Percentiles rank a stretch among this genome's conserved stretches.
These are phyloP conservation scores for Trididemnum miniatum DNA, from an alignment of 23 tunicate genomes.

Conservation along the genomic window DNA sequence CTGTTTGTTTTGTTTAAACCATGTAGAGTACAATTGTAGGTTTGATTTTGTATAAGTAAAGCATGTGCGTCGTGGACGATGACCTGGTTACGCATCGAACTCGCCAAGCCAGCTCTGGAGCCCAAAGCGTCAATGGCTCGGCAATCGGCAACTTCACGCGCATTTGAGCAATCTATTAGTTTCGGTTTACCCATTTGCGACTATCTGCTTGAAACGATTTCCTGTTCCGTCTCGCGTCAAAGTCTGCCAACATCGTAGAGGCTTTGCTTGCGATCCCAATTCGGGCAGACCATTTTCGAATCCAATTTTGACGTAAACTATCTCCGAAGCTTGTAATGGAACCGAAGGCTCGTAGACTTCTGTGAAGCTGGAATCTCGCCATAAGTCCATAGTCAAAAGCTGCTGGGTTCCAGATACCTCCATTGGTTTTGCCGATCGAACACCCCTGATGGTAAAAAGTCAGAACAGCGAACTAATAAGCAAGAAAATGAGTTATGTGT, in stretches of 20 bases:
- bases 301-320: background rate
- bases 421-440: background rate
- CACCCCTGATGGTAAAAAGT: background rate
- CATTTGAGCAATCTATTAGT: no score
- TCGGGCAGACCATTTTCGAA: background rate
- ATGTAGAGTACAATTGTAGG: no score
- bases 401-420: background rate
- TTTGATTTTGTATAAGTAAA: no score
- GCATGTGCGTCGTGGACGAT: no score
- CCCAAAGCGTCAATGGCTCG: no score
- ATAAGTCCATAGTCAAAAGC: background rate
- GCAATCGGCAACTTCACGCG: no score
- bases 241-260: slow-evolving; percentile 19
- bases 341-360: background rate
- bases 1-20: no score
- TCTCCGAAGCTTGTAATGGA: background rate
- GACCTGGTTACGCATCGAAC: no score
- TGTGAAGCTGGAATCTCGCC: background rate
- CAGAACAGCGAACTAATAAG: no score
- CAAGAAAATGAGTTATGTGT: no score
- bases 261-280: background rate
- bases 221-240: background rate
- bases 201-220: background rate
- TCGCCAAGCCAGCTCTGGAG: no score
- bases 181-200: background rate